Conservation (phyloP, 2,113 vertebrate species). For the Cyprinodon tularosa region DNA sequence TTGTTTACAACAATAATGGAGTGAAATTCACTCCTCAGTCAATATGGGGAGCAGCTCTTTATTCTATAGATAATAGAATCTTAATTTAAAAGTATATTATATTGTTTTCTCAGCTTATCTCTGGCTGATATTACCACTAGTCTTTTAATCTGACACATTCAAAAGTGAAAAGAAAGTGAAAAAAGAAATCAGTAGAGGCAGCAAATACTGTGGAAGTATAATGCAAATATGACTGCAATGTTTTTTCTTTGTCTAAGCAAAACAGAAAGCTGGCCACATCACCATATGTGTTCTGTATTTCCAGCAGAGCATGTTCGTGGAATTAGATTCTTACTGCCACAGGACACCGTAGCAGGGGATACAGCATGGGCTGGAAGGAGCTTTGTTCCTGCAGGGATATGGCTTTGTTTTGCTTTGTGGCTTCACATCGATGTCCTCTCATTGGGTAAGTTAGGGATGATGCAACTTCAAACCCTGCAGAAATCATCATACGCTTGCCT, state of each 20-base stretch:
- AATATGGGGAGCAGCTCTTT: no score
- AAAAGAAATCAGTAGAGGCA: neutral
- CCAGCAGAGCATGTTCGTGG: neutral
- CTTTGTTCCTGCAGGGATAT: no score
- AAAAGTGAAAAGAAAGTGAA: neutral
- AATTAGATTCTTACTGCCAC: no score
- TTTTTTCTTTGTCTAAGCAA: neutral
- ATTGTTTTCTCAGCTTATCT: neutral
- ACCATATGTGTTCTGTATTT: neutral
- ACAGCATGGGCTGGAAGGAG: no score
- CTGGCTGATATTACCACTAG: neutral
- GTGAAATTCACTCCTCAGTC: no score
- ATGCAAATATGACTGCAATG: neutral
- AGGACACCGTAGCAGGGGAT: neutral
- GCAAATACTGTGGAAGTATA: neutral
- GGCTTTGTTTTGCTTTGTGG: neutral
- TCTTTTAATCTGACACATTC: neutral
- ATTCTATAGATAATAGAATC: no score
- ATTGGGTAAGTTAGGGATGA: neutral
- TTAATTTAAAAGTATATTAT: no score
- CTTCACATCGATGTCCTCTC: neutral
- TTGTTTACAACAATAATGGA: no score
- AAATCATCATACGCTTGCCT: neutral
- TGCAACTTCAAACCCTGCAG: neutral
- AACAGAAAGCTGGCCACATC: neutral